phyloP scores from a whole-genome alignment of 2,888 invertebrate genomes.

The Torymus auratus region DNA sequence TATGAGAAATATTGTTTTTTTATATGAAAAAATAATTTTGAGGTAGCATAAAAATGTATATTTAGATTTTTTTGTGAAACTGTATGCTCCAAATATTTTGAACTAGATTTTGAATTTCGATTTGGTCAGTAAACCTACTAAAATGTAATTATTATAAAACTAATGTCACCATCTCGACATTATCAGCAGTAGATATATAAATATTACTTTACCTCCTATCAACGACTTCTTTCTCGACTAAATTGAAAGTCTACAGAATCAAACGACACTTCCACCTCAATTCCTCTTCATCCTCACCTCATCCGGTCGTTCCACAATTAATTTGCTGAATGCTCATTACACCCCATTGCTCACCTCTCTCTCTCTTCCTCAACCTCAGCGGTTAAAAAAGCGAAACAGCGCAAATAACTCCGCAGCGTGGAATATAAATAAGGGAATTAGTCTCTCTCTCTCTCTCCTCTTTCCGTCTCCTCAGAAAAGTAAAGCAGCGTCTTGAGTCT shows the following conservation, averaged over 20 bases:
- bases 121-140: too few species aligned
- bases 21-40: too few species aligned
- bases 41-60: too few species aligned
- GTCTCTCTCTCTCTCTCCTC: conserved; percentile 1
- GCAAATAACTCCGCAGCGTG: conserved; percentile 47
- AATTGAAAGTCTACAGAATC: background rate
- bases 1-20: too few species aligned
- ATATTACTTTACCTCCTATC: too few species aligned
- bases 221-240: background rate
- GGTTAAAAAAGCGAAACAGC: conserved; percentile 20
- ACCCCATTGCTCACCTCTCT: background rate
- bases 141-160: too few species aligned
- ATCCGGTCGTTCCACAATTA: conserved; percentile 39
- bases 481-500: conserved; percentile 5
- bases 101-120: too few species aligned
- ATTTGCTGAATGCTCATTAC: conserved; percentile 54
- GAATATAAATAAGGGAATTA: conserved; percentile 60
- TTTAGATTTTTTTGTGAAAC: too few species aligned
- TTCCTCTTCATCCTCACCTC: conserved; percentile 11
- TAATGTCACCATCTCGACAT: too few species aligned
- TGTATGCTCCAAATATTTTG: too few species aligned
- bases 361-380: background rate
- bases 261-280: background rate
- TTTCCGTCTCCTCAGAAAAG: conserved; percentile 7
- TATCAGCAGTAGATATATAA: too few species aligned